A percentile compares a stretch with the other conserved stretches of the same genome.
These are phyloP conservation scores for Enteromius anoplus DNA, from an alignment of 2,797 vertebrate species.

Conservation along the genomic window DNA sequence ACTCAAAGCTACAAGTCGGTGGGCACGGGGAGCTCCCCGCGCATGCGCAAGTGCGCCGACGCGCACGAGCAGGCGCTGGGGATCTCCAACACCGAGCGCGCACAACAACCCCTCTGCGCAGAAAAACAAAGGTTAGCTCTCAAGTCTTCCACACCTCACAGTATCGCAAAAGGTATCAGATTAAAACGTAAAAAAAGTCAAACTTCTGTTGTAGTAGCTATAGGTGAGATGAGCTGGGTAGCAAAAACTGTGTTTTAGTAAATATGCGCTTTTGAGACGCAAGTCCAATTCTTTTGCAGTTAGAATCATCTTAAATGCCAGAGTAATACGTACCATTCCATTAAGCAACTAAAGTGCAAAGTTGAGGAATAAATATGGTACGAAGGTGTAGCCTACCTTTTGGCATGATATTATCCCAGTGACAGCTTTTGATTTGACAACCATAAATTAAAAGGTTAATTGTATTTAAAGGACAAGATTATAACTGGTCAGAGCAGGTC, in stretches of 20 bases:
- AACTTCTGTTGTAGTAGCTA: not conserved
- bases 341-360: not conserved
- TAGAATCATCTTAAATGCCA: not conserved
- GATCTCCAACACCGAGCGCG: slow-evolving; percentile 26
- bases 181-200: not conserved
- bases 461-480: not conserved
- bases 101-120: not conserved
- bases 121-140: slow-evolving; percentile 1
- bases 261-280: not conserved
- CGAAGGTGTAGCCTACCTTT: not conserved
- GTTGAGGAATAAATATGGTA: not conserved
- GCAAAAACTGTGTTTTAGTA: not conserved
- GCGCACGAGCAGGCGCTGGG: slow-evolving; percentile 17
- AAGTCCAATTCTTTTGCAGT: not conserved
- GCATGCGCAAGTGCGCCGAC: slow-evolving; percentile 67
- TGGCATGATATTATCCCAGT: not conserved
- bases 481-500: not conserved
- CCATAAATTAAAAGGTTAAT: too few species aligned
- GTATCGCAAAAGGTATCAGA: not conserved
- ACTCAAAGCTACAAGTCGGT: slow-evolving; percentile 68
- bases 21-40: slow-evolving; percentile 64
- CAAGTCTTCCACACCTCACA: not conserved
- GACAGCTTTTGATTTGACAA: too few species aligned
- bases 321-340: not conserved
- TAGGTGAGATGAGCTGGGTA: not conserved